Percentiles rank a stretch among this genome's conserved stretches.
Evolutionary conservation across 64 coral and sea anemone genomes (phyloP).

Genomic region (Montipora efflorescens): DNA sequence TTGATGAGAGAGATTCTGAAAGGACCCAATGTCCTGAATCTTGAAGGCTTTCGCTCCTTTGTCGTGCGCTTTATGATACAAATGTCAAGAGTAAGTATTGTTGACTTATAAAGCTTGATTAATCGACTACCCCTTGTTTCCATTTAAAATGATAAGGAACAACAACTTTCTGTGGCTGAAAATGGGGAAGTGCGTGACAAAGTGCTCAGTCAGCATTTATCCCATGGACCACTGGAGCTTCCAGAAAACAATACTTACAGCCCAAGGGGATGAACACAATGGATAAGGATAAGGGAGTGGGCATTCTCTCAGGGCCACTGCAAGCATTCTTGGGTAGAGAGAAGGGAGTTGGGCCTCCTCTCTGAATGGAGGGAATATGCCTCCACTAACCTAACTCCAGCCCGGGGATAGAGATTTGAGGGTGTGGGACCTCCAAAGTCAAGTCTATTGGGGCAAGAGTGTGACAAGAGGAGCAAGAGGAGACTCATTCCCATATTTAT

Average conservation of each 20-base stretch:
- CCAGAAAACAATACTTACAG: not conserved
- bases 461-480: slow-evolving; percentile 18
- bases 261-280: slow-evolving; percentile 6
- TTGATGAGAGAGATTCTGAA: not conserved
- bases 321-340: not conserved
- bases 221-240: not conserved
- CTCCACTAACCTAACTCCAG: too few species aligned
- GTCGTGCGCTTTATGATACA: slow-evolving; percentile 86
- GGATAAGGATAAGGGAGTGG: not conserved
- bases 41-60: slow-evolving; percentile 80
- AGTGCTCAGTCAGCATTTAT: not conserved
- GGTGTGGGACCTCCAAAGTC: not conserved
- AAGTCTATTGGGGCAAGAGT: slow-evolving; percentile 23
- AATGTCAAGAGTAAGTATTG: slow-evolving; percentile 83
- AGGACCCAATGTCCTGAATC: slow-evolving; percentile 17
- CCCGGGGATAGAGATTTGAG: not conserved
- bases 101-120: not conserved
- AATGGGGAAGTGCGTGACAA: not conserved
- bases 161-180: not conserved
- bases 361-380: too few species aligned
- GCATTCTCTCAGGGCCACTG: not conserved
- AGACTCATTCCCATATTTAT: not conserved
- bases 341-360: not conserved
- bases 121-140: not conserved
- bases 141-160: not conserved